A percentile compares a stretch with the other conserved stretches of the same genome.
These are phyloP conservation scores for Dioctria rufipes DNA, from an alignment of 2,888 invertebrate species.

Conservation along the genomic window DNA sequence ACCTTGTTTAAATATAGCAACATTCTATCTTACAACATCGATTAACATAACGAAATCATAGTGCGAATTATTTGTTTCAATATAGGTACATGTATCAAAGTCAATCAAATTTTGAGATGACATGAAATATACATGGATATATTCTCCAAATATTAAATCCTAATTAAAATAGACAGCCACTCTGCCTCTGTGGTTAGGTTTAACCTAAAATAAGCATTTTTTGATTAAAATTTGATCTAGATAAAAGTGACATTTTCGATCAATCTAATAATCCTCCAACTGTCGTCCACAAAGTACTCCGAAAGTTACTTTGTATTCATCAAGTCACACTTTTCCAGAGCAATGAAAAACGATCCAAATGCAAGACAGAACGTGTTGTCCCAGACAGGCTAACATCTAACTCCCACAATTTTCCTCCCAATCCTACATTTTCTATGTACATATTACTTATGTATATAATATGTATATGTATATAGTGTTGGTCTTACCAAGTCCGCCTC, in stretches of 20 bases:
- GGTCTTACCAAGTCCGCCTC: constrained; percentile 2
- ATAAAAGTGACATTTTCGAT: constrained; percentile 20
- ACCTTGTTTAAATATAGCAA: too few species aligned
- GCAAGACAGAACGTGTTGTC: constrained; percentile 31
- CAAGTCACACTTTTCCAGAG: constrained; percentile 24
- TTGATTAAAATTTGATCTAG: constrained; percentile 17
- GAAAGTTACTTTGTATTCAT: constrained; percentile 47
- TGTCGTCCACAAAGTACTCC: constrained; percentile 31
- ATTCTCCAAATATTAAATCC: too few species aligned
- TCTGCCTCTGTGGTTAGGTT: not conserved
- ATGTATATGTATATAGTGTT: not conserved
- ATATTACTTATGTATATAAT: not conserved
- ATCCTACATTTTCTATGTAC: too few species aligned
- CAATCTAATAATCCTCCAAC: constrained; percentile 30
- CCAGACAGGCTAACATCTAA: not conserved
- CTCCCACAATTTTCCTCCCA: not conserved
- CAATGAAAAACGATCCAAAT: constrained; percentile 46
- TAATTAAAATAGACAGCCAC: not conserved
- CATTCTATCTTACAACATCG: too few species aligned
- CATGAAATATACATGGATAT: too few species aligned
- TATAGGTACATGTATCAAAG: too few species aligned
- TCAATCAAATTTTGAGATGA: too few species aligned
- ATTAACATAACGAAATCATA: too few species aligned
- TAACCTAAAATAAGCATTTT: not conserved
- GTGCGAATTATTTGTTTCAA: too few species aligned